Evolutionary conservation across 2,888 invertebrate genomes (phyloP), one percentile per base, ranked within the genome.

Genomic region (Drosophila buzzatii): DNA sequence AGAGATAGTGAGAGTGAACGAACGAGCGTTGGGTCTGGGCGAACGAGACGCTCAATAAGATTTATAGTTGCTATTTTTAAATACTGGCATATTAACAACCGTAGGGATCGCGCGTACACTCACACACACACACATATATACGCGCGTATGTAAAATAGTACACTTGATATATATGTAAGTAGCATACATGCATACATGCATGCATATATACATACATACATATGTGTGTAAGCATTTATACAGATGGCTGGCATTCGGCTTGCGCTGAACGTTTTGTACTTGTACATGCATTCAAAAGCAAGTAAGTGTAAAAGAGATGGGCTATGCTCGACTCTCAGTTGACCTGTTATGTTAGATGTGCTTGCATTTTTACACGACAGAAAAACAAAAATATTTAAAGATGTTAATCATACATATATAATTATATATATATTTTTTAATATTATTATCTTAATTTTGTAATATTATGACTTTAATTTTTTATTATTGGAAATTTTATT

Each of bases 31-130:
- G 68, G 68, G 23, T 66, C 37, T 66, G 37, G 69, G 53, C 85
- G 56, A 67, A 70, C 52, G 62, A 61, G 66, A 79, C 76, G 82
- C 73, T 73, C 68, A 63, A 70, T 71, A 83, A 90, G 90, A 90
- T 85, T 90, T 85, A 86, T 89, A 86, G 85, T 89, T 76, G 89
- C 85, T 86, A 86, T 86, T 86, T 86, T 86, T 90, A 86, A 86
- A 88, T 81, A 55, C 53, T 84, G 86, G 62, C 72, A 78, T 85
- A 73, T 82, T 87, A 87, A 85, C 84, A 88, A 79, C 76, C 79
- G 85, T 86, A 86, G 86, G 77, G 81, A 77, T 80, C 76, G 61
- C 37, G 14, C 42, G 6, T 31, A 41, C 31, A 35, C 58, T 39
- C 55, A 76, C 60, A 59, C 63, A 62, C 60, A 59, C 45, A 39